Conservation (phyloP, 2,113 vertebrate species). For the Sebastes schlegelii region DNA sequence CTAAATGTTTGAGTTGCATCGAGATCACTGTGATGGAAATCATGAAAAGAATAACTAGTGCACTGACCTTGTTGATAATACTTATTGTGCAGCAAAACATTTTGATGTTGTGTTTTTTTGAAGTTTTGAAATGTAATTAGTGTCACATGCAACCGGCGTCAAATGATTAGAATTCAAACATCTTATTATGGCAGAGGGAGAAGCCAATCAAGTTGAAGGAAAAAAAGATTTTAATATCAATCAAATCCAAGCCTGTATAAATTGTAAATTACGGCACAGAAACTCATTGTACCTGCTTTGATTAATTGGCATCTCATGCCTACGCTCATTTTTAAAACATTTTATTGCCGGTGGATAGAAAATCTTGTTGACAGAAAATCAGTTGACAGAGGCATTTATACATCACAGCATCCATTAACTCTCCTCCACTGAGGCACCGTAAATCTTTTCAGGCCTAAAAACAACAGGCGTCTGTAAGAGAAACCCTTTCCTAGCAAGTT, state of each 20-base stretch:
- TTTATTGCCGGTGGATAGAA: constrained; percentile 19
- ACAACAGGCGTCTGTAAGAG: constrained; percentile 23
- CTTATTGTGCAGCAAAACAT: background rate
- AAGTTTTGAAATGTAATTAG: constrained; percentile 30
- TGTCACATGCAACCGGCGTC: background rate
- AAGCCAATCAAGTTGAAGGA: constrained; percentile 13
- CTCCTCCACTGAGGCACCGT: constrained; percentile 14
- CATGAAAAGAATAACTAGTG: constrained; percentile 29
- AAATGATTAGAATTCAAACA: constrained; percentile 11
- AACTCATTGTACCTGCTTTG: constrained; percentile 8
- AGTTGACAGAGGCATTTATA: constrained; percentile 32
- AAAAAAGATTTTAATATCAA: constrained; percentile 11
- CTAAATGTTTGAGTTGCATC: constrained; percentile 55
- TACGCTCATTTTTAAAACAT: constrained; percentile 14
- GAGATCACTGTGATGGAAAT: constrained; percentile 51
- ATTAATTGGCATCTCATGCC: constrained; percentile 20
- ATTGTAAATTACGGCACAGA: background rate
- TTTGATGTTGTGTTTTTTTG: background rate
- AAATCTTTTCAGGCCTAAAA: constrained; percentile 21
- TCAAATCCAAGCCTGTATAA: background rate
- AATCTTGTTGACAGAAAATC: constrained; percentile 51
- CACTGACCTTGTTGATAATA: constrained; percentile 30
- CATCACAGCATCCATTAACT: constrained; percentile 29
- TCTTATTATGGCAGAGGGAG: constrained; percentile 1
- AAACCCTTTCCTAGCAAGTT: background rate